Conservation (phyloP, 2,797 vertebrate genomes). For the Neostethus bicornis region DNA sequence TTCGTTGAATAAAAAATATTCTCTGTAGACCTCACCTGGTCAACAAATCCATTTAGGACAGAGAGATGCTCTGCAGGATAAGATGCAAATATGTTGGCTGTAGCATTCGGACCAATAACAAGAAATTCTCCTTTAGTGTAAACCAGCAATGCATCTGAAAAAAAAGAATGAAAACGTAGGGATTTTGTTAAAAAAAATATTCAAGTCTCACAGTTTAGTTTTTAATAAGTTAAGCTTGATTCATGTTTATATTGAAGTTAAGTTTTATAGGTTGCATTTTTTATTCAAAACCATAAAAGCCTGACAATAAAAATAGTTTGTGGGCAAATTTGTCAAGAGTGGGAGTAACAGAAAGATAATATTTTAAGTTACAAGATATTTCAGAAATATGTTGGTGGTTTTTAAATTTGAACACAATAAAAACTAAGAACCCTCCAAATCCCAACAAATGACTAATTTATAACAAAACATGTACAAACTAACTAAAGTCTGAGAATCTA, state of each 20-base stretch:
- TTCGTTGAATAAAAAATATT: not conserved
- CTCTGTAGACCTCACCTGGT: conserved; percentile 84
- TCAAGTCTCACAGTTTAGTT: not conserved
- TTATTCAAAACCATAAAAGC: not conserved
- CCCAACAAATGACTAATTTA: too few species aligned
- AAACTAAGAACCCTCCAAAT: too few species aligned
- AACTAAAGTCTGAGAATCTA: too few species aligned
- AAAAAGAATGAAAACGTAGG: conserved; percentile 19
- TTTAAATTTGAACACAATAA: too few species aligned
- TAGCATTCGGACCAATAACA: conserved; percentile 88
- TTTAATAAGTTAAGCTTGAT: not conserved
- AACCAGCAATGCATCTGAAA: conserved; percentile 87
- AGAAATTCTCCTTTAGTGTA: conserved; percentile 81
- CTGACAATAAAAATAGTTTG: too few species aligned
- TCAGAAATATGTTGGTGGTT: too few species aligned
- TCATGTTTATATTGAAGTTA: not conserved
- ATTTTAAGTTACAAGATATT: too few species aligned
- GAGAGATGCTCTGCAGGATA: conserved; percentile 90
- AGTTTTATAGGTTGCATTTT: not conserved
- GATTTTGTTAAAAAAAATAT: not conserved
- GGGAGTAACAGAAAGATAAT: too few species aligned
- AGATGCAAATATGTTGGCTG: conserved; percentile 93
- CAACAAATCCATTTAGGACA: conserved; percentile 87
- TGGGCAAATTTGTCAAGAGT: too few species aligned
- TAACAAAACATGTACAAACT: too few species aligned